Evolutionary conservation across 2,797 vertebrate species (phyloP), one percentile per base, ranked within the genome.

Genomic region (Takifugu ocellatus): DNA sequence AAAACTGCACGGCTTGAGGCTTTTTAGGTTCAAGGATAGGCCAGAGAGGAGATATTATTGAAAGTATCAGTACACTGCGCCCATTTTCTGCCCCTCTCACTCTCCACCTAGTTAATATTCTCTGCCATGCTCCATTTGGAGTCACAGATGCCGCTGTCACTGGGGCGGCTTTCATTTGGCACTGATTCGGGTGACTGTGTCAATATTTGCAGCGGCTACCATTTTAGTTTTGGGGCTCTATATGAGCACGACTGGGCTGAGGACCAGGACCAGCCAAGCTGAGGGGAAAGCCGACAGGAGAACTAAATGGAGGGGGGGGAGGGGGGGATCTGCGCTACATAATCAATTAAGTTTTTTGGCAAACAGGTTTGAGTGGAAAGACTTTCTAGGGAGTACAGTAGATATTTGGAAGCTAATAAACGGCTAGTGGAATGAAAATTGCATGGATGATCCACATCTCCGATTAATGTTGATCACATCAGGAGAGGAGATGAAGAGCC

Each of bases 261-360:
- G 51, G 17, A 16, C 46, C 46, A 21, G 46, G 46, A 17, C 5
- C 68, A 33, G 67, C 59, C 54, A 52, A 61, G 52, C 63, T 56
- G 68, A 74, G 63, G 3, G 17, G 11, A 51, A 21, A 29, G 64
- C 75, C 72, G 73, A 63, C 73, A 67, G 74, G 74, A 74, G 45
- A 5, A 25, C 47, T 15, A 1, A 53, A 66, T 62, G 62, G 52
- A 48, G 45, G 27, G 2, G 27, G 27, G 27, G 27, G 55, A 66
- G 63, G 62, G 52, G 49, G 45, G 72, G 70, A 78, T 67, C 56
- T 46, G 6, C 58, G 72, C 36, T 49, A 49, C 51, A 56, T 77
- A 80, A 85, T 88, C 84, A 88, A 87, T 89, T 81, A 84, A 80
- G 73, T 65, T 68, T 82, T 84, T 85, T 82, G 77, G 79, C 78